These are phyloP conservation scores for Musca domestica DNA, from an alignment of 1,140 invertebrate genomes.

Conservation along the genomic window DNA sequence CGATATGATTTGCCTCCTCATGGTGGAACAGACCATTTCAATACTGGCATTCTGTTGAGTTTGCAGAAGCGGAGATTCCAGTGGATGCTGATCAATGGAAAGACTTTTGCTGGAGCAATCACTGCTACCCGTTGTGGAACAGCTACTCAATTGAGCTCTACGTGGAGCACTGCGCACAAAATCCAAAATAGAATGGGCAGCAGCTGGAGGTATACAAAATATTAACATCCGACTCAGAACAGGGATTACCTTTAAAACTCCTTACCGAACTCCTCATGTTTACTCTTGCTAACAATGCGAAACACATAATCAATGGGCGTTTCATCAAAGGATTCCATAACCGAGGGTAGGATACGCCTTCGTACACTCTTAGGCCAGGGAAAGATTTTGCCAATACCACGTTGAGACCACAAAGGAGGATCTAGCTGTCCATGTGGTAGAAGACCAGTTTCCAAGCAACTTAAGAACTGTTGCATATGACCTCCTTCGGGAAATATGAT, in stretches of 20 bases:
- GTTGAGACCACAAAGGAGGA: constrained; percentile 88
- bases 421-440: constrained; percentile 86
- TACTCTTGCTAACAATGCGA: constrained; percentile 76
- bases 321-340: constrained; percentile 65
- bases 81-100: constrained; percentile 46
- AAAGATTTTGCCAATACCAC: constrained; percentile 76
- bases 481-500: constrained; percentile 91
- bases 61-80: constrained; percentile 46
- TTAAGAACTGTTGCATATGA: constrained; percentile 85
- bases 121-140: constrained; percentile 52
- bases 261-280: constrained; percentile 73
- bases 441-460: constrained; percentile 85
- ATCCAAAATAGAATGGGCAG: constrained; percentile 49
- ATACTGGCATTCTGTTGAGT: constrained; percentile 59
- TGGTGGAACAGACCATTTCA: constrained; percentile 84
- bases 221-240: not conserved
- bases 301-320: constrained; percentile 84
- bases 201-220: constrained; percentile 33
- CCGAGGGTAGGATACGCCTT: constrained; percentile 60
- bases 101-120: constrained; percentile 52
- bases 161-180: constrained; percentile 49
- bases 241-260: constrained; percentile 30
- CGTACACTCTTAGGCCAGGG: constrained; percentile 67
- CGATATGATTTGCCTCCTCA: constrained; percentile 92
- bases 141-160: constrained; percentile 50